phyloP scores from a whole-genome alignment of 2,113 vertebrate genomes.

The Gasterosteus aculeatus region DNA sequence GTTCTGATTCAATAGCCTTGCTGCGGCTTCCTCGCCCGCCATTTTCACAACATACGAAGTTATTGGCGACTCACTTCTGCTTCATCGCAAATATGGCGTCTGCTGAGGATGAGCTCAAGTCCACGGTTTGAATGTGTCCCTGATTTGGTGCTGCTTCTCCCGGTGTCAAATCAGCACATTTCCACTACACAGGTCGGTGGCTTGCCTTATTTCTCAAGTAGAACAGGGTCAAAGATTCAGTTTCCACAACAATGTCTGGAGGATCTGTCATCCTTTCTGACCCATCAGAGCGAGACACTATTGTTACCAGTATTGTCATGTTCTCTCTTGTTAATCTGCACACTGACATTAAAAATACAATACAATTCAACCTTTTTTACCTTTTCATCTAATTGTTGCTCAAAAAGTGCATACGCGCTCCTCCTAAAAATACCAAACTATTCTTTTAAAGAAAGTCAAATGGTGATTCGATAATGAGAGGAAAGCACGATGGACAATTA shows the following conservation, averaged over 20 bases:
- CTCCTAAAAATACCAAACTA: background rate
- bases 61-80: too few relatives aligned
- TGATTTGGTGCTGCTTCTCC: background rate
- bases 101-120: background rate
- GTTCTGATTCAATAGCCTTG: background rate
- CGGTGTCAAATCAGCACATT: conserved; percentile 4
- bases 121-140: background rate
- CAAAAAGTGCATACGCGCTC: background rate
- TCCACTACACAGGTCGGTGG: background rate
- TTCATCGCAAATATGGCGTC: too few relatives aligned
- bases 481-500: background rate
- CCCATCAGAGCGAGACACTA: background rate
- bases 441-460: background rate
- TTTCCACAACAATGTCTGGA: background rate
- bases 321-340: background rate
- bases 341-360: background rate
- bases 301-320: background rate
- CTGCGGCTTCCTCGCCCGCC: background rate
- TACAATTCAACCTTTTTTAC: background rate
- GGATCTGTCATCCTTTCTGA: background rate
- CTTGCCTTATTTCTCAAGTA: background rate
- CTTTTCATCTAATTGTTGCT: background rate
- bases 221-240: conserved; percentile 24
- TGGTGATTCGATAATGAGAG: background rate
- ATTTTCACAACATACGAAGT: background rate